Conservation (phyloP, 2,888 invertebrate genomes). For the Calliopum simillimum region DNA sequence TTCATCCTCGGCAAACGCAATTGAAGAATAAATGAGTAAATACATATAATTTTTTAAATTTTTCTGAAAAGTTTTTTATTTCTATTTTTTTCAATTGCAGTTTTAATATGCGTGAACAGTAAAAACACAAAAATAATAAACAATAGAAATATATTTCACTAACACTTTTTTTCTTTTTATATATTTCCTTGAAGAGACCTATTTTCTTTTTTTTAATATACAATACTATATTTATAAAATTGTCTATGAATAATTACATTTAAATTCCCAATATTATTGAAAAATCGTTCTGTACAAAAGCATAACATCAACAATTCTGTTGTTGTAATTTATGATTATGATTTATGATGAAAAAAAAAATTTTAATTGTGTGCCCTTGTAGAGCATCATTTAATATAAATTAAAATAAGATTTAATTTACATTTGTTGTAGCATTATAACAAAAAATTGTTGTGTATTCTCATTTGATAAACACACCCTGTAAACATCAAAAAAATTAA, state of each 20-base stretch:
- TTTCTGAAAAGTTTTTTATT: too few species aligned
- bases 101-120: too few species aligned
- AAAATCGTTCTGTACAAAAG: constrained; percentile 1
- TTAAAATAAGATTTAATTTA: not conserved
- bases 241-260: not conserved
- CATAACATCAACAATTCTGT: not conserved
- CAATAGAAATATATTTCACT: too few species aligned
- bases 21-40: too few species aligned
- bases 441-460: not conserved
- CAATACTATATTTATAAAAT: not conserved
- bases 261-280: not conserved
- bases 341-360: not conserved
- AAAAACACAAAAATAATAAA: too few species aligned
- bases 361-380: too few species aligned
- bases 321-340: not conserved
- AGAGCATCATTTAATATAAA: too few species aligned
- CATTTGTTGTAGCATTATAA: constrained; percentile 3
- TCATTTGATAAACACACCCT: not conserved
- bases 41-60: too few species aligned
- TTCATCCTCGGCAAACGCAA: too few species aligned
- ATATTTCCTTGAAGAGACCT: too few species aligned
- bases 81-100: too few species aligned
- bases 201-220: not conserved
- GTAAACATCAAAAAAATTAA: not conserved
- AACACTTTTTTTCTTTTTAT: too few species aligned